Evolutionary conservation across 1,140 invertebrate genomes (phyloP), one percentile per base, ranked within the genome.

Genomic region (Antheraea pernyi): DNA sequence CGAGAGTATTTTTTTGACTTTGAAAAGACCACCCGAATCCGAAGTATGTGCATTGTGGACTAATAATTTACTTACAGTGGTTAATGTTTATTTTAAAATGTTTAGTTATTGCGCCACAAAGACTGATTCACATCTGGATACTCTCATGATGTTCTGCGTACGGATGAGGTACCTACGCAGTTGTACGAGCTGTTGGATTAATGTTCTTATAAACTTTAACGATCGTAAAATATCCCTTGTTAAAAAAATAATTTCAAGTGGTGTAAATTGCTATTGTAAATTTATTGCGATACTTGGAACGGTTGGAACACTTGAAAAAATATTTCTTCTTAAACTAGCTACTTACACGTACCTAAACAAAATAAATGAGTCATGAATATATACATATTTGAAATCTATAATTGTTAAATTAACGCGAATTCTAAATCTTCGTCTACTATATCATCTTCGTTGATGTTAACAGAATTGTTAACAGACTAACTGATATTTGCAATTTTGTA

Each of bases 1-100:
- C 7, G 46, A 30, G 19, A 30, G 30, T 53, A 67, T 65, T 61
- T 67, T 77, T 75, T 75, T 62, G n/a, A 46, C 75, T 68, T 77
- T 76, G 11, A 16, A 53, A 61, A 78, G 86, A 85, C 86, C 85
- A 88, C 83, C 83, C 85, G 80, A 68, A 60, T 65, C 63, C 53
- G 46, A 22, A 65, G 48, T 65, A 62, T 58, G 64, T 18, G 22
- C 22, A 48, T 46, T 42, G 22, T 58, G 48, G 42, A 58, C 46
- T 59, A 67, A 58, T 59, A 59, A 67, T 67, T 67, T 59, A 67
- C 19, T 59, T 67, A 18, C 65, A 19, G 48, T 59, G 58, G 65
- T 53, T 30, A 22, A 19, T 48, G 64, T 65, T 65, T 30, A 46
- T 48, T 46, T 65, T 65, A 48, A 65, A 39, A 46, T 65, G 64